These are phyloP conservation scores for Ornithoptera alexandrae DNA, from an alignment of 2,888 invertebrate species.

Conservation along the genomic window DNA sequence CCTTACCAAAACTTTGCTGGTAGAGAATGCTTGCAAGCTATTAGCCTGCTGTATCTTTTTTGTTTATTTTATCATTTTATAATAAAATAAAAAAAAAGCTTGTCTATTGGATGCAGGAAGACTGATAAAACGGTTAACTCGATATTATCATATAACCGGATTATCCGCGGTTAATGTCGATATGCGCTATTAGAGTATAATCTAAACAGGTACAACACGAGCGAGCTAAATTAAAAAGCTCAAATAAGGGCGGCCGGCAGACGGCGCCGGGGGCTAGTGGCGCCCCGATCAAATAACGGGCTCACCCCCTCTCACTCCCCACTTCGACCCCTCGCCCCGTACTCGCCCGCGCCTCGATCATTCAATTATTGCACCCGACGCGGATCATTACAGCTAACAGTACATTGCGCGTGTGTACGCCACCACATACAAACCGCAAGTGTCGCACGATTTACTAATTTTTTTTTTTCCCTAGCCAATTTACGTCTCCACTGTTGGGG, in stretches of 20 bases:
- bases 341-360: slow-evolving; percentile 34
- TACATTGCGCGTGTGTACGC: slow-evolving; percentile 3
- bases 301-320: slow-evolving; percentile 33
- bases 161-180: no score
- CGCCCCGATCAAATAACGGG: slow-evolving; percentile 47
- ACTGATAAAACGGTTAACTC: no score
- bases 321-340: slow-evolving; percentile 30
- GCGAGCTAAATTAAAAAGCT: slow-evolving; percentile 31
- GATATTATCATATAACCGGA: no score
- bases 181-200: no score
- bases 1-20: no score
- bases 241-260: slow-evolving; percentile 36
- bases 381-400: slow-evolving; percentile 31
- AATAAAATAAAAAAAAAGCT: no score
- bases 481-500: no score
- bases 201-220: slow-evolving; percentile 6
- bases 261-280: slow-evolving; percentile 40
- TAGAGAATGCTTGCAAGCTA: no score
- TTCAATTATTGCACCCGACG: slow-evolving; percentile 43
- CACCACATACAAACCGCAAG: not conserved
- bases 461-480: no score
- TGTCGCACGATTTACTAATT: not conserved
- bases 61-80: no score
- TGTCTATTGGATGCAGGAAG: no score
- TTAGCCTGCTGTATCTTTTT: no score